Percentiles rank a stretch among this genome's conserved stretches.
phyloP scores from a whole-genome alignment of 2,888 invertebrate genomes.

The Diarsia mendica region DNA sequence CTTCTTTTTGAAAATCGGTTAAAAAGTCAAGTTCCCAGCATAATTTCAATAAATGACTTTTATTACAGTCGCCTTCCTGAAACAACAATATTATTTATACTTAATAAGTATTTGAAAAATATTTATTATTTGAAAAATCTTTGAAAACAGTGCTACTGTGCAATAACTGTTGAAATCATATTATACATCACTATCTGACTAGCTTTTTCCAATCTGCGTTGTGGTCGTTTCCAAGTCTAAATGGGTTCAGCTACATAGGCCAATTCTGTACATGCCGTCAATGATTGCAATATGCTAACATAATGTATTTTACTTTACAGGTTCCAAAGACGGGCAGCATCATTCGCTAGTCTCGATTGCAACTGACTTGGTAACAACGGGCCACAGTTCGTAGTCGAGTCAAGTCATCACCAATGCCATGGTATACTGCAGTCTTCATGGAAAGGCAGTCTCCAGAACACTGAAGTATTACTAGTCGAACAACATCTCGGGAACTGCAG shows the following conservation, averaged over 20 bases:
- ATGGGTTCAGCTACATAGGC: neutral
- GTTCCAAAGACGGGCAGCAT: neutral
- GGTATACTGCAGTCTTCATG: neutral
- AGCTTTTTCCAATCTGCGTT: neutral
- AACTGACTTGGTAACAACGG: neutral
- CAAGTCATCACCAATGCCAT: too few relatives aligned
- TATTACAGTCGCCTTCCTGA: neutral
- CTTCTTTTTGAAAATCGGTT: too few relatives aligned
- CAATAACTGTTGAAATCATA: neutral
- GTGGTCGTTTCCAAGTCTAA: neutral
- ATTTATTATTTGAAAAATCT: neutral
- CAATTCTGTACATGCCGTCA: neutral
- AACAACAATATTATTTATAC: neutral
- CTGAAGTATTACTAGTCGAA: neutral
- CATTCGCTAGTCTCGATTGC: neutral
- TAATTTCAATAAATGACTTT: too few relatives aligned
- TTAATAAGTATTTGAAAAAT: too few relatives aligned
- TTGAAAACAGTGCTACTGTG: neutral
- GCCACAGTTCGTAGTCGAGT: neutral
- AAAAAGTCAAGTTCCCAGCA: too few relatives aligned
- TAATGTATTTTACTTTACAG: constrained; percentile 9
- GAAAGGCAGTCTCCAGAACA: neutral
- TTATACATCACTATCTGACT: too few relatives aligned
- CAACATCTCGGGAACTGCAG: neutral
- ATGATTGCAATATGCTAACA: neutral